Base-by-base conservation (phyloP, 2,888 invertebrate genomes). In the Liodrosophila aerea region DNA sequence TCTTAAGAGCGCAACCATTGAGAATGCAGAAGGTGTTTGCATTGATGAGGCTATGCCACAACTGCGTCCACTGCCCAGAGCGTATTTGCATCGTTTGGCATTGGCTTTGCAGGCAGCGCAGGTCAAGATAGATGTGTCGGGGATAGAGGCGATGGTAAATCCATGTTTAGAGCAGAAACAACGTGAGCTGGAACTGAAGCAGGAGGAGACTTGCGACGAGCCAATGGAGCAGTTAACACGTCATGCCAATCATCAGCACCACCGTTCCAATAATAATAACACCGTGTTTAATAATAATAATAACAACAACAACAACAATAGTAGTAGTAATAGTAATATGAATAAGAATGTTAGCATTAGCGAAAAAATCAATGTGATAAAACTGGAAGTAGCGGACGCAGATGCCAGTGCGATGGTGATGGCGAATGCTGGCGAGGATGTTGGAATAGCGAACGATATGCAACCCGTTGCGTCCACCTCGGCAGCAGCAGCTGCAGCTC, bases 291-390 rank as follows among this genome's bases (percentile, higher is more conserved):
- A 81, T 49, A 66, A 66, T 29, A 58, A 51, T 29, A 56, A 56
- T 37, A 52, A 75, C 73, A 85, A 75, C 75, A 78, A 73, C 60
- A 83, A 74, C 64, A 83, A 73, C 66, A 85, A 73, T 73, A 84
- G 68, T 80, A 85, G 65, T 80, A 85, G 65, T 81, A 84, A 65
- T 84, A 85, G 66, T 82, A 82, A 85, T 84, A 86, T 82, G 75
- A 86, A 77, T 82, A 88, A 84, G 84, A 85, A 86, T 83, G 87
- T 88, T 87, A 88, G 83, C 80, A 82, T 87, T 86, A 88, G 85
- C 85, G 89, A 89, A 78, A 89, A 89, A 87, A 82, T 86, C 76
- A 89, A 90, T 89, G 89, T 89, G 89, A 89, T 89, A 89, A 89
- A 89, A 84, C 78, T 71, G 89, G 89, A 83, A 66, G 69, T 71